Base-by-base conservation (phyloP, 2,113 vertebrate species). In the Sitta europaea region DNA sequence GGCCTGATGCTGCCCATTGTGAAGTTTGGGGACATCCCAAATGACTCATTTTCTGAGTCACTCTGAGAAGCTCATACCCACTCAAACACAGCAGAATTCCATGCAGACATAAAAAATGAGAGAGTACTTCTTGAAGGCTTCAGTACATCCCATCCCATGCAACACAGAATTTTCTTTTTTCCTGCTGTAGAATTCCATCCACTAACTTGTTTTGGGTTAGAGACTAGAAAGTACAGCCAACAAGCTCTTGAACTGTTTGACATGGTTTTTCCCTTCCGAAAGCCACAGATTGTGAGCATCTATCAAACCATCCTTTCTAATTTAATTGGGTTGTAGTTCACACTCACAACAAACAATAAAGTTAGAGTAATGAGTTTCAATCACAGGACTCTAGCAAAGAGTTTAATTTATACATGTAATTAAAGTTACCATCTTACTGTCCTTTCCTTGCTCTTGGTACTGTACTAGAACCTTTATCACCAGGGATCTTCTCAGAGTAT, bases 351-450 rank as follows among this genome's bases (percentile, higher is more conserved):
- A 96, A 97, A 98, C 90, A 97, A 97, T 96, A 97, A 96, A 97
- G 90, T 95, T 92, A 88, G 93, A 97, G 59, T 91, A 95, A 97
- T 95, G 93, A 97, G 86, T 92, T 98, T 97, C 96, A 97, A 90
- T 96, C 94, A 96, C 81, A 96, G 89, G 86, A 96, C 76, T 90
- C 68, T 75, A 91, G 88, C 90, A 96, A 92, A 96, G 45, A 91
- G 81, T 94, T 97, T 97, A 96, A 98, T 97, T 97, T 97, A 96
- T 88, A 95, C 33, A 95, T 42, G 75, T 96, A 97, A 98, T 97
- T 97, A 97, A 98, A 98, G 94, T 90, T 71, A 96, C 90, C 83
- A 93, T 72, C 79, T 84, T 80, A 70, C 78, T 96, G 95, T 90
- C 94, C 92, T 98, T 91, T 79, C 87, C 90, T 94, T 97, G 93